Evolutionary conservation across 2,888 invertebrate genomes (phyloP), one percentile per base, ranked within the genome.

Genomic region (Trachelus tabidus): DNA sequence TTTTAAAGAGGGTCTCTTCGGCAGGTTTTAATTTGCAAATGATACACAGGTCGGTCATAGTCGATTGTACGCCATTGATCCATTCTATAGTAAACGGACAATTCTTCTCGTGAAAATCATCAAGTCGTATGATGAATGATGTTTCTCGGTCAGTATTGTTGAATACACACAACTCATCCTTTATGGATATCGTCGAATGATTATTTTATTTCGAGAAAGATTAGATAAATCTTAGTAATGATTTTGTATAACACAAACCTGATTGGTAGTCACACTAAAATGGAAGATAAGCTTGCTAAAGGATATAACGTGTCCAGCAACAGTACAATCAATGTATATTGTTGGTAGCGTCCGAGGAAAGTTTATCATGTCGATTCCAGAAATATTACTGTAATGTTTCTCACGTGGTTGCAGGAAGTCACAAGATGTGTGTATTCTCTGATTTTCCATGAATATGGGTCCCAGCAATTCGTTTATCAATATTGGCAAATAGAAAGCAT

Each of bases 401-500:
- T 83, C 80, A 15, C 79, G 76, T 12, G 73, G 71, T 56, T 82
- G 81, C 31, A 87, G 68, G 76, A 85, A 88, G 34, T 83, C 81
- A 1, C 31, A 68, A 0, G 89, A 79, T 76, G 78, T 81, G 15
- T 77, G 76, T 1, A 85, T 83, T n/a, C 81, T 84, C 0, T 81
- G 86, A 73, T 85, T 89, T 84, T 85, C 90, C 79, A 87, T 75
- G 82, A 90, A 83, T 9, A 93, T 92, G 11, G 95, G 94, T 0
- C 94, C 95, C 75, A 95, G 83, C 71, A 94, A 87, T 76, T 92
- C 92, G 84, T 95, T 95, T 31, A 95, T 90, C 84, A 93, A 91
- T 79, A 94, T 92, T 0, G 95, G 95, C 76, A 95, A 90, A 83
- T 92, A 93, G 88, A 94, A 93, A 76, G 93, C 93, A 85, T 94